Evolutionary conservation across 1,140 invertebrate species (phyloP), one percentile per base, ranked within the genome.

Genomic region (Archivesica marissinica): DNA sequence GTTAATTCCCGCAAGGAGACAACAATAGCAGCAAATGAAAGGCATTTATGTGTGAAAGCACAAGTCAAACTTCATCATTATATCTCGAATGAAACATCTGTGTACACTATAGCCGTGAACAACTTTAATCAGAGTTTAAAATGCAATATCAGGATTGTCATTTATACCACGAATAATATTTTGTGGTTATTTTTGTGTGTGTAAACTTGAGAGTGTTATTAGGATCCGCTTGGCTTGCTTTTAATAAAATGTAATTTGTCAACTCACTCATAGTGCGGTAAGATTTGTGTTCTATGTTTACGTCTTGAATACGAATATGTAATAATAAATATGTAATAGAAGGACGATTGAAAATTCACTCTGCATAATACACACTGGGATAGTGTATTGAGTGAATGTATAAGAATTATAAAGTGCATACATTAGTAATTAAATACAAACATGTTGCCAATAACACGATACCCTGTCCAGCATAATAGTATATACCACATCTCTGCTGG

Each of bases 131-230:
- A 23, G 66, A 30, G 20, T 30, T 72, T 41, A 15, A n/a, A 72
- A 72, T 72, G 66, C 66, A 50, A n/a, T 50, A 72, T 72, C 66
- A 72, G 66, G 44, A 38, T 13, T 30, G 66, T 72, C 66, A 41
- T 50, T 41, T 72, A 44, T 72, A 72, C 25, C 11, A 30, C 28
- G 54, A 79, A n/a, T 15, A 23, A 39, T 44, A 11, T 39, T 39
- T 30, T 39, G 38, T 44, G 76, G 35, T 79, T 64, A 68, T 61
- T 47, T 47, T 68, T 56, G 70, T 52, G 28, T 13, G 41, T 23
- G 30, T 25, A 66, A 68, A 38, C 30, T 20, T 35, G 61, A 50
- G n/a, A 2, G n/a, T 39, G 39, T 38, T 68, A 64, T 44, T 50
- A 77, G 25, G 74, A 13, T 0, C 15, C 47, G 35, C 11, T 4